Evolutionary conservation across 2,797 vertebrate genomes (phyloP).

Genomic region (Anniella stebbinsi): DNA sequence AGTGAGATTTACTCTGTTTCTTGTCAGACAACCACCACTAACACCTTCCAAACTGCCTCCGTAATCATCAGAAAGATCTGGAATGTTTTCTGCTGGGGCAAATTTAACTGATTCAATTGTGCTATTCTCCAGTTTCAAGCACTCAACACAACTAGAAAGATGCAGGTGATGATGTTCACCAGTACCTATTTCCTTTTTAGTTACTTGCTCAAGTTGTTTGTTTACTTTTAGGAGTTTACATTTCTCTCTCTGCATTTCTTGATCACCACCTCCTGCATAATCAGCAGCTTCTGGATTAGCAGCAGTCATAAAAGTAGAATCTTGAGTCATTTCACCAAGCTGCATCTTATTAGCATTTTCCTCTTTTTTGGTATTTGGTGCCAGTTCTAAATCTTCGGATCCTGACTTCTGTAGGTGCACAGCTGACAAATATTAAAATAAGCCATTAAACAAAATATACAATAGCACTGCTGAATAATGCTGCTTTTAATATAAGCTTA

Average conservation of each 20-base stretch:
- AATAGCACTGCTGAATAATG: background rate
- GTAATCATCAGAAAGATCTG: constrained; percentile 85
- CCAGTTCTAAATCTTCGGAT: constrained; percentile 75
- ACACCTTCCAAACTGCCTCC: constrained; percentile 37
- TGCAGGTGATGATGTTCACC: constrained; percentile 86
- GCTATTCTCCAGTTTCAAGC: constrained; percentile 91
- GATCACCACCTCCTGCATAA: background rate
- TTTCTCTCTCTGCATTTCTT: constrained; percentile 9
- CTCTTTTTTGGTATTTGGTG: background rate
- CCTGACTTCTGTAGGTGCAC: constrained; percentile 84
- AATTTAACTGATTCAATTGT: constrained; percentile 93
- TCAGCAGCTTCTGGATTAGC: constrained; percentile 45
- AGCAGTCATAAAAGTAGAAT: background rate
- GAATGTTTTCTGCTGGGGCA: constrained; percentile 90
- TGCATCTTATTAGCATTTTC: background rate
- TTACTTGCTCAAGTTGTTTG: background rate
- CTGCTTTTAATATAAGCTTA: background rate
- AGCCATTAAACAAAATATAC: background rate
- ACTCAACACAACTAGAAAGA: constrained; percentile 92
- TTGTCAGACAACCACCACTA: background rate
- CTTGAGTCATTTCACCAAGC: constrained; percentile 9
- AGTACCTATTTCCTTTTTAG: constrained; percentile 40
- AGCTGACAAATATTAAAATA: constrained; percentile 76
- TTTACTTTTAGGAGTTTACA: constrained; percentile 10
- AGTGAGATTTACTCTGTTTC: constrained; percentile 50